Evolutionary conservation across 2,797 vertebrate species (phyloP).

Genomic region (Miichthys miiuy): DNA sequence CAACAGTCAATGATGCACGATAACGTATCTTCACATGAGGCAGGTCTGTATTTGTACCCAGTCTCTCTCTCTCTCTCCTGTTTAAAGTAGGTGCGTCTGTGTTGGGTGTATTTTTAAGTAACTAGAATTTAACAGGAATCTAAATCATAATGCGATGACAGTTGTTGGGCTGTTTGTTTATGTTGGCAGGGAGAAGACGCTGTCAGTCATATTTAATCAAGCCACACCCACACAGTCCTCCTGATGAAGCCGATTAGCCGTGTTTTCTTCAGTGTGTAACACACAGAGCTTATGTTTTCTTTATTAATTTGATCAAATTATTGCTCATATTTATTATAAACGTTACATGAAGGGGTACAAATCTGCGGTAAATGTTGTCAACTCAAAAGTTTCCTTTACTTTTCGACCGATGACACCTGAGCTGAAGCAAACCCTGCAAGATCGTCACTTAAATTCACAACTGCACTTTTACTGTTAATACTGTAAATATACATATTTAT

Average conservation of each 20-base stretch:
- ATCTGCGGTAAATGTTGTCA: not conserved
- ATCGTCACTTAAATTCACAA: not conserved
- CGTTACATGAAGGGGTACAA: not conserved
- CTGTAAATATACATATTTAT: too few species aligned
- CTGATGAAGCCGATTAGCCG: not conserved
- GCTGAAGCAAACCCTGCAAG: not conserved
- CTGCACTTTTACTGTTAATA: too few species aligned
- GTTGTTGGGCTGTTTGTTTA: conserved; percentile 9
- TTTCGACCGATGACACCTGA: not conserved
- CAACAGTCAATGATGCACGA: not conserved
- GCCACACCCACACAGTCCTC: not conserved
- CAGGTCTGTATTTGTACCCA: not conserved
- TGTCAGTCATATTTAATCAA: conserved; percentile 27
- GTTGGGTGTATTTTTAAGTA: not conserved
- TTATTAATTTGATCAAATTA: not conserved
- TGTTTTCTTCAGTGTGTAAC: not conserved
- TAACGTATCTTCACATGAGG: not conserved
- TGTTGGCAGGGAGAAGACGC: conserved; percentile 11
- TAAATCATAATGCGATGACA: conserved; percentile 25
- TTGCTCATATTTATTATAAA: not conserved
- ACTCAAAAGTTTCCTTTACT: not conserved
- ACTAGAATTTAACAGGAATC: not conserved
- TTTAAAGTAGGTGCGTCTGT: not conserved
- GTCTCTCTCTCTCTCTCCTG: not conserved
- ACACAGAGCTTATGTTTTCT: not conserved